phyloP scores from a whole-genome alignment of 2,797 vertebrate genomes.

The Euthynnus affinis region DNA sequence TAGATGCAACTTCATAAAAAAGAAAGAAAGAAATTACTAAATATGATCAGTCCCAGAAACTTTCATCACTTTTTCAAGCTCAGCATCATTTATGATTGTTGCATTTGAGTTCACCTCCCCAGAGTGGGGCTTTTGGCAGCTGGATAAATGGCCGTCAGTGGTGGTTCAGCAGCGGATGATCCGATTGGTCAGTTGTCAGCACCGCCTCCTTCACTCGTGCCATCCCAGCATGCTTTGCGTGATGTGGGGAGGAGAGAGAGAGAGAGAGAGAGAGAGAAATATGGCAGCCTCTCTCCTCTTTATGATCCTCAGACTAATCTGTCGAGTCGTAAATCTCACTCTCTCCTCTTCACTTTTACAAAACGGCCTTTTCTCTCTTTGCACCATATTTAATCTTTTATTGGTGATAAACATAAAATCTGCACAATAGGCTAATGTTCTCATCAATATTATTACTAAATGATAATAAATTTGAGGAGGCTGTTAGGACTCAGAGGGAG shows the following conservation, averaged over 20 bases:
- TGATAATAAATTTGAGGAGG: not conserved
- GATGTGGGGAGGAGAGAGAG: not conserved
- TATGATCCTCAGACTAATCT: not conserved
- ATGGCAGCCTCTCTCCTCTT: slow-evolving; percentile 1
- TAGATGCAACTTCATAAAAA: no score
- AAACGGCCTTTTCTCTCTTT: slow-evolving; percentile 10
- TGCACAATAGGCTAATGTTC: slow-evolving; percentile 8
- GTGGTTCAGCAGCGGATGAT: not conserved
- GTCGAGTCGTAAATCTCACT: slow-evolving; percentile 2
- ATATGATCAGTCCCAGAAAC: not conserved
- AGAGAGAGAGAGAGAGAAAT: not conserved
- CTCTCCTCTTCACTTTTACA: not conserved
- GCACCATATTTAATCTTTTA: slow-evolving; percentile 12
- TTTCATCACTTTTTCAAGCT: no score
- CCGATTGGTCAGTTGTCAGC: not conserved
- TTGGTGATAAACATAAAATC: slow-evolving; percentile 26
- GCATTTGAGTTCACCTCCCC: no score
- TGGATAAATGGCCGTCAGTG: no score
- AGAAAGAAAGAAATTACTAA: no score
- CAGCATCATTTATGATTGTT: no score
- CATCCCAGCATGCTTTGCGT: slow-evolving; percentile 32
- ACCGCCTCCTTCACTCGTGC: not conserved
- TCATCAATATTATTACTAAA: not conserved
- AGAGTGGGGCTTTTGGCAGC: not conserved
- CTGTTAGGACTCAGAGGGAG: not conserved